Evolutionary conservation across 2,113 vertebrate species (phyloP).

Genomic region (Gobio gobio): DNA sequence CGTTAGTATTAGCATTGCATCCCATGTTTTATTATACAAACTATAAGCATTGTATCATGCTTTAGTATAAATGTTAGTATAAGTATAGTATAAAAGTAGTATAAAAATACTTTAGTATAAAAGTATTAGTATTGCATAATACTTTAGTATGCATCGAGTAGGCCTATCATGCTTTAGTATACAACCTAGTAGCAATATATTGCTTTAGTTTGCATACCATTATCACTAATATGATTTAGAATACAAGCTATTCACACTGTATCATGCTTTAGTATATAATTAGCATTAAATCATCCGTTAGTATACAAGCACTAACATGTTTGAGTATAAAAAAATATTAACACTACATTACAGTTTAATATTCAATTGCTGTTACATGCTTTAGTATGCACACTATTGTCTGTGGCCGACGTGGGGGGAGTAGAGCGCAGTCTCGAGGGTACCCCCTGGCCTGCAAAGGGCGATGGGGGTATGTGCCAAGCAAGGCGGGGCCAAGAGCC

Average conservation of each 20-base stretch:
- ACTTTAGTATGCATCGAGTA: background rate
- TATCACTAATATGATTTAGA: background rate
- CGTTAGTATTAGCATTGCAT: too few relatives aligned
- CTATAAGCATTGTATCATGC: too few relatives aligned
- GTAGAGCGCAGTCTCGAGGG: too few relatives aligned
- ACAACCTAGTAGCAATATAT: background rate
- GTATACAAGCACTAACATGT: background rate
- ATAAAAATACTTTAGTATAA: too few relatives aligned
- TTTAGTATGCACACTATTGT: too few relatives aligned
- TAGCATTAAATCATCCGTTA: background rate
- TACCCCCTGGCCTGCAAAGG: too few relatives aligned
- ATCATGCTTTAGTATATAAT: background rate
- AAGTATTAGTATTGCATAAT: background rate
- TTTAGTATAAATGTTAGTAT: too few relatives aligned
- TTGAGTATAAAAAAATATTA: background rate
- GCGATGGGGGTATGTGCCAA: too few relatives aligned
- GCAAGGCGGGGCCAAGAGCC: too few relatives aligned
- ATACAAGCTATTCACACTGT: background rate
- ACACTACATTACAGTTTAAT: background rate
- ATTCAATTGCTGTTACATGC: background rate
- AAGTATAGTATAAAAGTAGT: too few relatives aligned
- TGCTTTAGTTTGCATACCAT: background rate
- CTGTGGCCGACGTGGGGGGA: too few relatives aligned
- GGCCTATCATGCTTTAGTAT: background rate
- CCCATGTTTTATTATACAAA: background rate